phyloP scores from a whole-genome alignment of 1,140 invertebrate species.

The Drosophila dunni region DNA sequence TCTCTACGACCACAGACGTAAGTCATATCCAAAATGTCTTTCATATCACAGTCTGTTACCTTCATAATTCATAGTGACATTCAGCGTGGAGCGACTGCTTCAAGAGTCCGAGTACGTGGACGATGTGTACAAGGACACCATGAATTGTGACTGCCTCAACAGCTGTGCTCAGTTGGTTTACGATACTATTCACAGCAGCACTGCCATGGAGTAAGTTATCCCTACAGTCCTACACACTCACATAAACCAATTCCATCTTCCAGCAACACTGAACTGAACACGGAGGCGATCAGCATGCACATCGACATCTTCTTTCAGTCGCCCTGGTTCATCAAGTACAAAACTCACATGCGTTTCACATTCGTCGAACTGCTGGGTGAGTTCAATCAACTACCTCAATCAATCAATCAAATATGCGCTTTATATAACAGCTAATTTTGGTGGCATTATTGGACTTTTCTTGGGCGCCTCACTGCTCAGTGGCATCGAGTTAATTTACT shows the following conservation, averaged over 20 bases:
- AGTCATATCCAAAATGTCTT: slow-evolving; percentile 20
- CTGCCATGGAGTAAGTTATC: slow-evolving; percentile 50
- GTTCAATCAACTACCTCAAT: slow-evolving; percentile 10
- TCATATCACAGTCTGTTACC: not conserved
- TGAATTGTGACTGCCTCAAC: slow-evolving; percentile 72
- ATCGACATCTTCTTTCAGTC: slow-evolving; percentile 71
- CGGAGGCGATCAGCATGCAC: slow-evolving; percentile 34
- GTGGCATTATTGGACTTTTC: slow-evolving; percentile 84
- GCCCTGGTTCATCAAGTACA: slow-evolving; percentile 64
- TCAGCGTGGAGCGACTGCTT: slow-evolving; percentile 48
- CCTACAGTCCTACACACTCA: not conserved
- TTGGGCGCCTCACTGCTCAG: slow-evolving; percentile 84
- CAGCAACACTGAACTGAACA: slow-evolving; percentile 41
- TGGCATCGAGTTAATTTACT: slow-evolving; percentile 81
- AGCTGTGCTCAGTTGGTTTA: slow-evolving; percentile 70
- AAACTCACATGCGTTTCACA: slow-evolving; percentile 72
- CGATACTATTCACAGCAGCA: slow-evolving; percentile 46
- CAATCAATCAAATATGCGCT: not conserved
- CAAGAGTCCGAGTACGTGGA: slow-evolving; percentile 62
- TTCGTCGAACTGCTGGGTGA: slow-evolving; percentile 77
- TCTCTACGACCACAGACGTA: slow-evolving; percentile 64
- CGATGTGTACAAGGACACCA: slow-evolving; percentile 44
- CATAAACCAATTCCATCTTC: not conserved
- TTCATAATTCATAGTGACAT: slow-evolving; percentile 40
- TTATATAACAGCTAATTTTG: slow-evolving; percentile 72